Conservation (phyloP, 2,113 vertebrate species). For the Petaurus breviceps region DNA sequence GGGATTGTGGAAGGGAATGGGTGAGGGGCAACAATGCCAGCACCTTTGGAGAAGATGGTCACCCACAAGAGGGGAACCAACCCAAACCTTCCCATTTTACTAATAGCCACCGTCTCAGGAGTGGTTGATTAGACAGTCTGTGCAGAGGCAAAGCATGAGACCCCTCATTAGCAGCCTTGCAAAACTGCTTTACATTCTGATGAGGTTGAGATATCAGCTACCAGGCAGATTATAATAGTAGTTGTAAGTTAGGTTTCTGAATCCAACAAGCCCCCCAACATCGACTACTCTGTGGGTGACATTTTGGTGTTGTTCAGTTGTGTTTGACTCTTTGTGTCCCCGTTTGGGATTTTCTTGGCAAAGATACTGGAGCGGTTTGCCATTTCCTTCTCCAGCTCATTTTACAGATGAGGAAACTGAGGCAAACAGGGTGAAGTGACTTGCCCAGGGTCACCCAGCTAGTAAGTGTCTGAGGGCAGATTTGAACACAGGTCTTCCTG, state of each 20-base stretch:
- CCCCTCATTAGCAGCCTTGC: not conserved
- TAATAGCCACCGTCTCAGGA: not conserved
- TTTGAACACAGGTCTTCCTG: no score
- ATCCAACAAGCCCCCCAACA: not conserved
- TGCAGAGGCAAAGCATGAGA: not conserved
- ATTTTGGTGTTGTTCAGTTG: not conserved
- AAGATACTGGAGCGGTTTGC: no score
- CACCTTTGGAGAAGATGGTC: not conserved
- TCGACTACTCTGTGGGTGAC: not conserved
- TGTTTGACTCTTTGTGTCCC: not conserved
- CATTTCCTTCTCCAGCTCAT: not conserved
- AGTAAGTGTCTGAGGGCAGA: not conserved
- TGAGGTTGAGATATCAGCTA: not conserved
- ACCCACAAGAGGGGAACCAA: not conserved
- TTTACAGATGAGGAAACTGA: not conserved
- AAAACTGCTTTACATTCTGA: not conserved
- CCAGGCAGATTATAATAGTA: not conserved
- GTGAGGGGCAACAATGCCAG: not conserved
- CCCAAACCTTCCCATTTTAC: not conserved
- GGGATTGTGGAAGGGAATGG: not conserved
- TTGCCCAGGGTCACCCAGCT: not conserved
- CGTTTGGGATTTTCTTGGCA: no score
- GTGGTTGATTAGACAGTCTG: not conserved
- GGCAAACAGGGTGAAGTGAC: not conserved
- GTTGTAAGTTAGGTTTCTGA: not conserved